Evolutionary conservation across 2,797 vertebrate species (phyloP).

Genomic region (Hippocampus kuda): DNA sequence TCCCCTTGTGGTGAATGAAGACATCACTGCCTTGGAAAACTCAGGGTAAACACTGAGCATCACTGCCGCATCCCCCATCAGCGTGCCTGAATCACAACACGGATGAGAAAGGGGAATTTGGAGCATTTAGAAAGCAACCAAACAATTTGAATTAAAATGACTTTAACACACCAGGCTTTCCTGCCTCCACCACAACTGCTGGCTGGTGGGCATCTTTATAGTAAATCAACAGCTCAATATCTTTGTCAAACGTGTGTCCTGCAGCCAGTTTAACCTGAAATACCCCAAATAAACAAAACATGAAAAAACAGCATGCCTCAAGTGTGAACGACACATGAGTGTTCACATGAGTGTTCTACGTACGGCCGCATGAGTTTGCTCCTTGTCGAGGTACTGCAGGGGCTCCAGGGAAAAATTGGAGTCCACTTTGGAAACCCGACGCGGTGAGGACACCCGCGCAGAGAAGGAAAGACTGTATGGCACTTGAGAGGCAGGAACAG

Average conservation of each 20-base stretch:
- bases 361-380: constrained; percentile 68
- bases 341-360: constrained; percentile 33
- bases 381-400: constrained; percentile 56
- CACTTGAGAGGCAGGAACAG: constrained; percentile 50
- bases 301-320: background rate
- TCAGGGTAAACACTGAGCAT: constrained; percentile 79
- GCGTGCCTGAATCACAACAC: constrained; percentile 50
- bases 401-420: constrained; percentile 68
- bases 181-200: constrained; percentile 68
- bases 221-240: constrained; percentile 74
- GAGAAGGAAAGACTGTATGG: constrained; percentile 69
- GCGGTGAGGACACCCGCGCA: constrained; percentile 60
- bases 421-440: constrained; percentile 64
- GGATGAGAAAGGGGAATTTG: background rate
- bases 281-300: background rate
- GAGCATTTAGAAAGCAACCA: too few relatives aligned
- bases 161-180: constrained; percentile 56
- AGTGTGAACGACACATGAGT: constrained; percentile 7
- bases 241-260: constrained; percentile 73
- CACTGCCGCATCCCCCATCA: constrained; percentile 70
- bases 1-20: constrained; percentile 44
- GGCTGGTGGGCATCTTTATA: constrained; percentile 69
- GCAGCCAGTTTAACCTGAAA: constrained; percentile 66
- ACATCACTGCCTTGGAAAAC: constrained; percentile 56
- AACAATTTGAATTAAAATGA: background rate